Conservation (phyloP, 2,888 invertebrate genomes). For the Lepeophtheirus nordmannii region DNA sequence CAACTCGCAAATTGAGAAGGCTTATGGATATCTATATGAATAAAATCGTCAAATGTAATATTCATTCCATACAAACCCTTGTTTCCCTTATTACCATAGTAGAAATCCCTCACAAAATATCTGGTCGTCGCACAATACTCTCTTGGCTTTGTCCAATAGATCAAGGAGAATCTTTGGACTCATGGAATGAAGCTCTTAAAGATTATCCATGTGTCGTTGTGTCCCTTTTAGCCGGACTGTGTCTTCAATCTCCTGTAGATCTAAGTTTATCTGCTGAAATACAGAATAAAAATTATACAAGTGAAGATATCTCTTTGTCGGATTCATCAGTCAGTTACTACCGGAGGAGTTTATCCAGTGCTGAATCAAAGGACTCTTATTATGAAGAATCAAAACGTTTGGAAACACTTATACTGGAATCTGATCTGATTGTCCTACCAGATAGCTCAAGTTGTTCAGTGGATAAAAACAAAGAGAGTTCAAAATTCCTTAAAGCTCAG, state of each 20-base stretch:
- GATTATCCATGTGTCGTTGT: neutral
- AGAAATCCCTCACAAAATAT: no score
- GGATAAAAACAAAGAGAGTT: neutral
- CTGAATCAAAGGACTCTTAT: neutral
- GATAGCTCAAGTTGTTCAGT: neutral
- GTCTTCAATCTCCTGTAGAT: neutral
- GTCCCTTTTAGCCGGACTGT: neutral
- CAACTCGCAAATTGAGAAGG: neutral
- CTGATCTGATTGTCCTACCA: neutral
- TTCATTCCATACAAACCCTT: neutral
- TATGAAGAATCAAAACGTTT: neutral
- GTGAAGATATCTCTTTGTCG: neutral
- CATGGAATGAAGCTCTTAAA: neutral
- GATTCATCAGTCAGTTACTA: neutral
- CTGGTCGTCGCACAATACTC: neutral
- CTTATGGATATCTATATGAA: neutral
- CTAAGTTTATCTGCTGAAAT: neutral
- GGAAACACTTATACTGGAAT: neutral
- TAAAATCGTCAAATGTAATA: neutral
- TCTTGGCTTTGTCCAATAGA: neutral
- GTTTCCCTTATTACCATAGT: neutral
- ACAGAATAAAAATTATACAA: neutral
- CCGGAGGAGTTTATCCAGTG: neutral
- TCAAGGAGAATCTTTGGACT: neutral
- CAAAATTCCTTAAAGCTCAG: neutral